Percentiles rank a stretch among this genome's conserved stretches.
These are phyloP conservation scores for Salarias fasciatus DNA, from an alignment of 2,797 vertebrate genomes.

Conservation along the genomic window DNA sequence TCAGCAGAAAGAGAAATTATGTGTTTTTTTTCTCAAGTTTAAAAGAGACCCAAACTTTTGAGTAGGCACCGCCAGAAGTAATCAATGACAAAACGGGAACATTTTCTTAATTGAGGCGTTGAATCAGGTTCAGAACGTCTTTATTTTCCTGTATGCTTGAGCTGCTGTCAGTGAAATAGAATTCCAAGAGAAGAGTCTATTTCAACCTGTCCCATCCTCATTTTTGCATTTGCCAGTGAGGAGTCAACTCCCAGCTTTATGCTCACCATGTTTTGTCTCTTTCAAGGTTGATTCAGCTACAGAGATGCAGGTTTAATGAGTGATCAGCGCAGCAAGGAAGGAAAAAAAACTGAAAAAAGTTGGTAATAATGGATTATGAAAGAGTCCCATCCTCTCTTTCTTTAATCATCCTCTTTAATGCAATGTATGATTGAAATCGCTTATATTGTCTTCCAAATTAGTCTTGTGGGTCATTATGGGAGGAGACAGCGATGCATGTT, in stretches of 20 bases:
- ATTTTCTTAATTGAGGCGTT: conserved; percentile 59
- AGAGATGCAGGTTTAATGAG: conserved; percentile 59
- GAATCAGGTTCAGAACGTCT: conserved; percentile 45
- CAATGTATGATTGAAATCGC: too few relatives aligned
- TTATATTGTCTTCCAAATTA: conserved; percentile 20
- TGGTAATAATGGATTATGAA: too few relatives aligned
- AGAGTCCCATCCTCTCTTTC: too few relatives aligned
- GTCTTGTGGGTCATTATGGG: conserved; percentile 9
- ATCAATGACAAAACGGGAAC: conserved; percentile 8
- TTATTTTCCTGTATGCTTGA: conserved; percentile 32
- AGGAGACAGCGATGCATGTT: conserved; percentile 1
- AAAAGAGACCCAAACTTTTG: conserved; percentile 4
- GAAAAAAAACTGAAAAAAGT: too few relatives aligned
- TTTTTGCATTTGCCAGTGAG: too few relatives aligned
- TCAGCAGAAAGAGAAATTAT: conserved; percentile 6
- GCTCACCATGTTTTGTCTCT: conserved; percentile 38
- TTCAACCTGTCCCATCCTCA: not conserved
- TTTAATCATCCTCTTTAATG: too few relatives aligned
- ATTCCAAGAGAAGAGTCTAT: conserved; percentile 15
- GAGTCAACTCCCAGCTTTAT: conserved; percentile 20
- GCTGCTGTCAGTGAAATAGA: conserved; percentile 38
- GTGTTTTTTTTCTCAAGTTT: conserved; percentile 18
- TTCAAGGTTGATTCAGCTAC: conserved; percentile 52
- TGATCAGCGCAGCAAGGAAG: conserved; percentile 20
- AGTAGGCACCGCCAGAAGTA: not conserved